These are phyloP conservation scores for Fratercula arctica DNA, from an alignment of 2,797 vertebrate genomes.

Conservation along the genomic window DNA sequence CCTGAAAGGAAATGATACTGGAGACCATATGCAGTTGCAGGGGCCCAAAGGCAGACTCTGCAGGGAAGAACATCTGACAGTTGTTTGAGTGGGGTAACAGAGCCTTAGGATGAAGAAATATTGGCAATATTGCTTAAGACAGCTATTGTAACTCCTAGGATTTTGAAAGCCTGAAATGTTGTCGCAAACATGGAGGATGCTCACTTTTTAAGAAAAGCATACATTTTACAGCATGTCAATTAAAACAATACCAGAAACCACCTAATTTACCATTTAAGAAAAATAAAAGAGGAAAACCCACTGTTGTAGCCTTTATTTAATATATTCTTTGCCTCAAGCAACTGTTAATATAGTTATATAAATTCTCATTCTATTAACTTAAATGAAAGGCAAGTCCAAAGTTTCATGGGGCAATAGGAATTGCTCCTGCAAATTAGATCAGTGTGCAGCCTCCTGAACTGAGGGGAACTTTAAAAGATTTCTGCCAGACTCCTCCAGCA, in stretches of 20 bases:
- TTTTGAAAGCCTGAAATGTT: constrained; percentile 19
- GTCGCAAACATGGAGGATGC: neutral
- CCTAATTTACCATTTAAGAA: neutral
- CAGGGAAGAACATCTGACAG: neutral
- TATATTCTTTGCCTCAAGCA: constrained; percentile 35
- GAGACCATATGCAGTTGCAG: neutral
- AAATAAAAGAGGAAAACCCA: neutral
- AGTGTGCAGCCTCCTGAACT: neutral
- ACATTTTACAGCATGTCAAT: neutral
- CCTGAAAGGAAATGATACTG: neutral
- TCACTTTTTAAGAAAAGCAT: neutral
- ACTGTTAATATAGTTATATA: constrained; percentile 34
- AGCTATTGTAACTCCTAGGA: neutral
- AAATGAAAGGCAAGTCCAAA: constrained; percentile 50
- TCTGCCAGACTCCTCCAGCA: neutral
- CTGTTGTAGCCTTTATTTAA: neutral
- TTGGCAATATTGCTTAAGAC: neutral
- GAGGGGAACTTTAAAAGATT: constrained; percentile 6
- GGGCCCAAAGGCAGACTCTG: neutral
- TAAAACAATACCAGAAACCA: neutral
- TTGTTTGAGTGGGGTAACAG: neutral
- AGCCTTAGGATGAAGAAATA: constrained; percentile 16
- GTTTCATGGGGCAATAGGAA: constrained; percentile 25
- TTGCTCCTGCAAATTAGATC: constrained; percentile 48
- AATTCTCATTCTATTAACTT: constrained; percentile 38